Evolutionary conservation across 2,888 invertebrate species (phyloP), one percentile per base, ranked within the genome.

Genomic region (Ischnus inquisitorius): DNA sequence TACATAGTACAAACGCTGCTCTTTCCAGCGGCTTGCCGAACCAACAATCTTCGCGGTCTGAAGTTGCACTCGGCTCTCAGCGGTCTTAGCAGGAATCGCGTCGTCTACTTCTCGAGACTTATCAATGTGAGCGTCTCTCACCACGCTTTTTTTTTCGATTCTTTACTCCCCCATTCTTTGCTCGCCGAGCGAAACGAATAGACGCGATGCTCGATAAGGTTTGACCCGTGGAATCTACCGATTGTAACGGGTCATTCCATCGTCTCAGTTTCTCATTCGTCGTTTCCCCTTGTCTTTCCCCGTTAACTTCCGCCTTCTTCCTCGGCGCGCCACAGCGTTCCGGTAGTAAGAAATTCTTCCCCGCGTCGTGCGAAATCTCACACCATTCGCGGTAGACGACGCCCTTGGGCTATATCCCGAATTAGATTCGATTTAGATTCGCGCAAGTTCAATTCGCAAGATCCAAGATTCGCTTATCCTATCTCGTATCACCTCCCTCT

Each of bases 391-490:
- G 34, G 74, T 14, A 46, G 34, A 74, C 51, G 71, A 16, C 39
- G 39, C 39, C 39, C 4, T 4, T 34, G n/a, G 2, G 64, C 48
- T 8, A 39, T 48, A 19, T 39, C 76, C 39, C 34, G 79, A 79
- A 79, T 79, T 79, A 79, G 79, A 79, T 79, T 79, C 79, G 79
- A 79, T 79, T 79, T 79, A 79, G 72, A 79, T 79, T 79, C 39
- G 19, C 16, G 12, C 39, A 54, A 54, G 43, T 72, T 67, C 62
- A 71, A 79, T 79, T 71, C 64, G 46, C 51, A 48, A 76, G 65
- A 16, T 62, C 28, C 62, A 19, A 62, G 75, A 64, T 75, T 46
- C 71, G 39, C 41, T 39, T 54, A 71, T 71, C 39, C 41, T 41
- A n/a, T 34, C n/a, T n/a, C 57, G 22, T 54, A 54, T 2, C 14